Evolutionary conservation across 1,140 invertebrate genomes (phyloP).

Genomic region (Phymastichus coffea): DNA sequence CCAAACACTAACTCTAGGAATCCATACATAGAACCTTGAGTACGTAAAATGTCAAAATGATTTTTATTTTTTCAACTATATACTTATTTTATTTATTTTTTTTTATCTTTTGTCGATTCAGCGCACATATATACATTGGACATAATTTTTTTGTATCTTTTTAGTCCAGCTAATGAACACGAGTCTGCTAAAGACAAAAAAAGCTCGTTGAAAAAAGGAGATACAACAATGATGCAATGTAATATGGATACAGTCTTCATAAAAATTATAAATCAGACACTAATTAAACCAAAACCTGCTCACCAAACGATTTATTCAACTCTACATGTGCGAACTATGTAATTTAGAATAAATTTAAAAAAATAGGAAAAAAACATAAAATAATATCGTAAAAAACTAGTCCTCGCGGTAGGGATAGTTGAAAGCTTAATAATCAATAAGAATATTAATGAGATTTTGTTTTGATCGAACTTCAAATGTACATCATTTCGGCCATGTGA

Average conservation of each 20-base stretch:
- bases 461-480: constrained; percentile 64
- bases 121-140: constrained; percentile 5
- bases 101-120: background rate
- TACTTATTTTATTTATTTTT: background rate
- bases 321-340: constrained; percentile 4
- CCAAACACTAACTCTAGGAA: constrained; percentile 1
- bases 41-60: no score
- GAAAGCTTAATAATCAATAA: constrained; percentile 19
- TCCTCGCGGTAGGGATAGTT: background rate
- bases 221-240: no score
- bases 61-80: no score
- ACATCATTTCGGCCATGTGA: constrained; percentile 96
- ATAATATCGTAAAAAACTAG: background rate
- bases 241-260: constrained; percentile 19
- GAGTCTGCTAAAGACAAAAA: background rate
- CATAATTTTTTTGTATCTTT: constrained; percentile 2
- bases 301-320: constrained; percentile 22
- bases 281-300: constrained; percentile 24
- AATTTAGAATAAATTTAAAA: background rate
- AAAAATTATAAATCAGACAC: background rate
- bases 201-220: background rate
- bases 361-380: background rate
- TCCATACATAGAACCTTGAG: background rate
- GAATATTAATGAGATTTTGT: constrained; percentile 25
- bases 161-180: constrained; percentile 19